Evolutionary conservation across 2,888 invertebrate genomes (phyloP).

Genomic region (Ischnura elegans): DNA sequence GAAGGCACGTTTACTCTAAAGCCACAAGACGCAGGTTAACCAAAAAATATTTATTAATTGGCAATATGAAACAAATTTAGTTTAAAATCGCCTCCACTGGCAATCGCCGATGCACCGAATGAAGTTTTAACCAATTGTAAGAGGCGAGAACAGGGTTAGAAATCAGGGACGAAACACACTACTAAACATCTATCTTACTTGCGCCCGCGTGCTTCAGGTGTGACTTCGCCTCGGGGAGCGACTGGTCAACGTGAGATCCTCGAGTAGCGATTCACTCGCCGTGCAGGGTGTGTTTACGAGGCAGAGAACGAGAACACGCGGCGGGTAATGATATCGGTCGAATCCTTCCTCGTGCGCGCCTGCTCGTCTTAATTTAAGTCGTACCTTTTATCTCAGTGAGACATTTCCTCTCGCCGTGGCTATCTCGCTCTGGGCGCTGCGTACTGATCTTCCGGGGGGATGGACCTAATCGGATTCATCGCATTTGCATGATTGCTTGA

Average conservation of each 20-base stretch:
- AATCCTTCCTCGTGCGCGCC: slow-evolving; percentile 7
- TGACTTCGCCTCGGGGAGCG: background rate
- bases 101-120: too few relatives aligned
- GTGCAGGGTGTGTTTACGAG: slow-evolving; percentile 9
- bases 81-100: too few relatives aligned
- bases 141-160: background rate
- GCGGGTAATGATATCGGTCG: slow-evolving; percentile 13
- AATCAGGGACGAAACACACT: too few relatives aligned
- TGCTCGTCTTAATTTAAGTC: slow-evolving; percentile 31
- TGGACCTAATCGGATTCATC: slow-evolving; percentile 5
- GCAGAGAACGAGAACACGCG: background rate
- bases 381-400: slow-evolving; percentile 1
- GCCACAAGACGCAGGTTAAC: too few relatives aligned
- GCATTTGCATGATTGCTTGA: slow-evolving; percentile 31
- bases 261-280: background rate
- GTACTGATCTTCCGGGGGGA: background rate
- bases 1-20: too few relatives aligned
- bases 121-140: background rate
- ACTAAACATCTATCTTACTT: too few relatives aligned
- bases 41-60: too few relatives aligned
- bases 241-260: background rate
- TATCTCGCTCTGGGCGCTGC: background rate
- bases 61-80: too few relatives aligned
- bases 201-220: background rate
- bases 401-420: background rate